These are phyloP conservation scores for Eurosta solidaginis DNA, from an alignment of 1,140 invertebrate species.

Conservation along the genomic window DNA sequence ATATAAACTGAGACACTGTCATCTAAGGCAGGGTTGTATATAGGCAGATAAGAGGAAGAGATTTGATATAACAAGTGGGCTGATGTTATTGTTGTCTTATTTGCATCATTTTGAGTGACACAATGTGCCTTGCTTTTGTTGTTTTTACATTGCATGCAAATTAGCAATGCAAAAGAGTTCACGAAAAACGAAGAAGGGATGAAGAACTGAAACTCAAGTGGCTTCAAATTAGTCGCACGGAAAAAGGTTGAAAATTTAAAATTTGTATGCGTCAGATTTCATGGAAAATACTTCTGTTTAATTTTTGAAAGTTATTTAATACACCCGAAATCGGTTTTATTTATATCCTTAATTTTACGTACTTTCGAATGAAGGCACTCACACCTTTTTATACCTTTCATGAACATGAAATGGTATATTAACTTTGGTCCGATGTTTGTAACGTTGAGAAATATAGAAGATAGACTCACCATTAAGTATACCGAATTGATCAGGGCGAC, in stretches of 20 bases:
- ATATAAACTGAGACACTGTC: not conserved
- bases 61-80: not conserved
- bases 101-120: not conserved
- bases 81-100: not conserved
- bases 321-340: no score
- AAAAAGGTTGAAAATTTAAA: not conserved
- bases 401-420: no score
- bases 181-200: not conserved
- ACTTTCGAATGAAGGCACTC: no score
- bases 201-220: not conserved
- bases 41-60: not conserved
- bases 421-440: no score
- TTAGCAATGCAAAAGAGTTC: conserved; percentile 17
- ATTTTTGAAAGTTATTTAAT: no score
- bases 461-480: no score
- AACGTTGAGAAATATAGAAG: no score
- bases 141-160: not conserved
- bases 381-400: no score
- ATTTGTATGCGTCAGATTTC: not conserved
- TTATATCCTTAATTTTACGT: no score
- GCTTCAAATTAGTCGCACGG: not conserved
- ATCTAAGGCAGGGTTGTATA: no score
- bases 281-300: not conserved
- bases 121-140: not conserved
- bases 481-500: no score